A percentile compares a stretch with the other conserved stretches of the same genome.
Conservation (phyloP, 2,797 vertebrate species). For the Babyrousa celebensis region DNA sequence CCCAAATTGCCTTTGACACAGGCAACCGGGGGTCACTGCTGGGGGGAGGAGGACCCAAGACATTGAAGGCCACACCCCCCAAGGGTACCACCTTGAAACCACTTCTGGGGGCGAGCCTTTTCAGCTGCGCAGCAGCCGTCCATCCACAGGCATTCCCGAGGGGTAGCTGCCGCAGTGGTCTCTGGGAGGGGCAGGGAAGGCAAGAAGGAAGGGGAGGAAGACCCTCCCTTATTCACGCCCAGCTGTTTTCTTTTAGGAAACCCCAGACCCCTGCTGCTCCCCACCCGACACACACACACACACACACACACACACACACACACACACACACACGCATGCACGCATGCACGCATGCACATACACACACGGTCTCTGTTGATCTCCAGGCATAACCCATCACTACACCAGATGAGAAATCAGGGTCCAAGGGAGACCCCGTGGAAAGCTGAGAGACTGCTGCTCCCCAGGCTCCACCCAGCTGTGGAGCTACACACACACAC, state of each 20-base stretch:
- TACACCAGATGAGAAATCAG: conserved; percentile 18
- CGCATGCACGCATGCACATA: not conserved
- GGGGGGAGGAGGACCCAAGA: conserved; percentile 71
- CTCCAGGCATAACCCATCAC: not conserved
- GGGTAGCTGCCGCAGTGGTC: conserved; percentile 12
- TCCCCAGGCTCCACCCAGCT: not conserved
- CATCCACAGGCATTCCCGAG: not conserved
- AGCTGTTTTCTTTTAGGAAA: conserved; percentile 82
- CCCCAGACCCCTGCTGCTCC: conserved; percentile 40
- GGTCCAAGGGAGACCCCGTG: not conserved
- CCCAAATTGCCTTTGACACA: conserved; percentile 93
- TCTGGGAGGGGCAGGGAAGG: conserved; percentile 8
- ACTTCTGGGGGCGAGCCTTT: conserved; percentile 49
- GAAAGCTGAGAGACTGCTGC: not conserved
- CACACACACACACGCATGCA: too few species aligned
- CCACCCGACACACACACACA: not conserved
- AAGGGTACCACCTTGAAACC: conserved; percentile 69
- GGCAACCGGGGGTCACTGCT: conserved; percentile 79
- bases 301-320: not conserved
- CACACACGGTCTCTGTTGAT: conserved; percentile 1
- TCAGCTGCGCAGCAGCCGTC: conserved; percentile 63
- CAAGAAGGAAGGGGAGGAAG: conserved; percentile 52
- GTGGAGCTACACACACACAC: not conserved
- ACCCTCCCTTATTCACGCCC: not conserved
- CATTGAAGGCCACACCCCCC: conserved; percentile 76